phyloP scores from a whole-genome alignment of 2,888 invertebrate species.

The Platycheirus albimanus region DNA sequence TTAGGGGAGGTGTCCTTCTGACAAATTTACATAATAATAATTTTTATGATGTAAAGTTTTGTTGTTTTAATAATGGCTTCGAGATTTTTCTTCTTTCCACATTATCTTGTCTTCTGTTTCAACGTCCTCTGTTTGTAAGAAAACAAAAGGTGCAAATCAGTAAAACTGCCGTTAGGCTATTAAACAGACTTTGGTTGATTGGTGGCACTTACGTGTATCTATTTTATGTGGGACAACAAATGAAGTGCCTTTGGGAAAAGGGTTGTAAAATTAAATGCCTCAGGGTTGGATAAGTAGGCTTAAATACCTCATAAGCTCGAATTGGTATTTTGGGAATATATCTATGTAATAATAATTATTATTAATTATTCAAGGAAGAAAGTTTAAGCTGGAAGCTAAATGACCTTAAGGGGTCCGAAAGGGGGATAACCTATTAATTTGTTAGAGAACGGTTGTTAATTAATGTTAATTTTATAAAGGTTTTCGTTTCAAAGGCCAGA shows the following conservation, averaged over 20 bases:
- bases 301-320: conserved; percentile 52
- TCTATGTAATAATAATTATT: conserved; percentile 39
- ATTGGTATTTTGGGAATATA: conserved; percentile 58
- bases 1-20: conserved; percentile 31
- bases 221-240: conserved; percentile 16
- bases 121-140: conserved; percentile 28
- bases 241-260: conserved; percentile 31
- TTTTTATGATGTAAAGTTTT: conserved; percentile 70
- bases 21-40: conserved; percentile 72
- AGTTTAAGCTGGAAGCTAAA: conserved; percentile 20
- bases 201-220: conserved; percentile 31
- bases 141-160: conserved; percentile 72
- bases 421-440: conserved; percentile 3
- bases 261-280: conserved; percentile 59
- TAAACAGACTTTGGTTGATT: conserved; percentile 33
- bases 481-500: neutral
- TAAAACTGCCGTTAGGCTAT: conserved; percentile 57
- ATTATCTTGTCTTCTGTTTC: neutral
- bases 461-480: neutral
- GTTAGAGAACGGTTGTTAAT: neutral
- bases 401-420: conserved; percentile 51
- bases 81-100: conserved; percentile 7
- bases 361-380: conserved; percentile 53
- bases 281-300: conserved; percentile 17
- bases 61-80: conserved; percentile 62